phyloP scores from a whole-genome alignment of 2,888 invertebrate species.

The Gisinianus flammeolus region DNA sequence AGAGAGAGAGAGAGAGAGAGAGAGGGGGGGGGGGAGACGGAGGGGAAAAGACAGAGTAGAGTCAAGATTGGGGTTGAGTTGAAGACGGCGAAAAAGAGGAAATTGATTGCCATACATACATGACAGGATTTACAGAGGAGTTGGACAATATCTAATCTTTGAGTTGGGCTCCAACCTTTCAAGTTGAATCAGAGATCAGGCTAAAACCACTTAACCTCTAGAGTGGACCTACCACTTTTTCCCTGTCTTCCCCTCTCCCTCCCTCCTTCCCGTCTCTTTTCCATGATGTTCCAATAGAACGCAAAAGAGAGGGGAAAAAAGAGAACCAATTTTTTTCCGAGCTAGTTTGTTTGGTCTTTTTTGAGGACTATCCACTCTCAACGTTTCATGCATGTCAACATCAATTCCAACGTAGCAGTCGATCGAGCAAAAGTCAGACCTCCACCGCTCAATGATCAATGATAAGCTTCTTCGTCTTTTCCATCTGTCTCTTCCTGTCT shows the following conservation, averaged over 20 bases:
- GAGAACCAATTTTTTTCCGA: slow-evolving; percentile 27
- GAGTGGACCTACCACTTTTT: slow-evolving; percentile 45
- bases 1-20: not conserved
- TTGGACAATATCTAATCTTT: slow-evolving; percentile 45
- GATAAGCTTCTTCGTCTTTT: slow-evolving; percentile 19
- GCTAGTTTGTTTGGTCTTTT: slow-evolving; percentile 25
- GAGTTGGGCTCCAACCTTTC: slow-evolving; percentile 43
- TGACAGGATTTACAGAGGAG: slow-evolving; percentile 47
- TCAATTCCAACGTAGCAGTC: slow-evolving; percentile 33
- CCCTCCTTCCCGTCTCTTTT: not conserved
- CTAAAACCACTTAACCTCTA: slow-evolving; percentile 51
- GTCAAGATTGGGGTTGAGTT: slow-evolving; percentile 28
- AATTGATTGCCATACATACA: slow-evolving; percentile 44
- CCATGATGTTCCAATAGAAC: not conserved
- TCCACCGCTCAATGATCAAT: slow-evolving; percentile 24
- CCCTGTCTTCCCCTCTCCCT: slow-evolving; percentile 24
- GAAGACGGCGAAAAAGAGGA: slow-evolving; percentile 35
- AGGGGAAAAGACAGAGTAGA: slow-evolving; percentile 8
- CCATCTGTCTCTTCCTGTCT: not conserved
- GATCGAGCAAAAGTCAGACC: slow-evolving; percentile 28
- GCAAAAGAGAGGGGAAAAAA: not conserved
- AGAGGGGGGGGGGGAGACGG: not conserved
- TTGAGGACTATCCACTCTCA: slow-evolving; percentile 10
- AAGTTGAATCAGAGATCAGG: slow-evolving; percentile 50
- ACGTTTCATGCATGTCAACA: slow-evolving; percentile 44